These are phyloP conservation scores for Junco hyemalis DNA, from an alignment of 2,113 vertebrate species.

Conservation along the genomic window DNA sequence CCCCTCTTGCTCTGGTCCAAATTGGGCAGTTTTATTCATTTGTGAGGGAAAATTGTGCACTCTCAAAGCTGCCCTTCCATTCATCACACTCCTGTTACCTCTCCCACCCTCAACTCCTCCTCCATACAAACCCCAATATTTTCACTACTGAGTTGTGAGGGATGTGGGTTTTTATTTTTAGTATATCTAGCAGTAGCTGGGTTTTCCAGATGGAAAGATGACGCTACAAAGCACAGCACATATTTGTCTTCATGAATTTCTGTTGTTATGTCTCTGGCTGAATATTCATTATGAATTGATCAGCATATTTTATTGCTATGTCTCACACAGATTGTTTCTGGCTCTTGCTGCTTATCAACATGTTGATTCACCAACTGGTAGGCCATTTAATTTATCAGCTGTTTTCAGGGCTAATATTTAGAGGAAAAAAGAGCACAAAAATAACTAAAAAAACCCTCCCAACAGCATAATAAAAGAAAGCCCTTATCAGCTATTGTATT, in stretches of 20 bases:
- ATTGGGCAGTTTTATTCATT: not conserved
- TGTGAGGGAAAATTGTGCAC: not conserved
- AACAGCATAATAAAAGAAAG: not conserved
- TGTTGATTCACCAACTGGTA: not conserved
- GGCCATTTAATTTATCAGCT: not conserved
- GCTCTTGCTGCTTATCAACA: not conserved
- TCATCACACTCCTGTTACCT: not conserved
- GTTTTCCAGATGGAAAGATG: slow-evolving; percentile 14
- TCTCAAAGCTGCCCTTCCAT: not conserved
- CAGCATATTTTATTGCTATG: not conserved
- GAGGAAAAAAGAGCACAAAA: not conserved
- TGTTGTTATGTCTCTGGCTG: not conserved
- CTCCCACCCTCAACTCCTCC: not conserved
- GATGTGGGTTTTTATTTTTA: not conserved
- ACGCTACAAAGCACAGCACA: not conserved
- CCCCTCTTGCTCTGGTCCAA: not conserved
- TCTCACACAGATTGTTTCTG: not conserved
- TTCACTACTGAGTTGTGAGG: not conserved
- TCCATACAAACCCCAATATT: not conserved
- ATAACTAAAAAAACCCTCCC: not conserved
- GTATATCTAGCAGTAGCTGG: not conserved
- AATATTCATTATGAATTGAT: slow-evolving; percentile 17
- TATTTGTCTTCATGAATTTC: not conserved
- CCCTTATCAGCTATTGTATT: not conserved
- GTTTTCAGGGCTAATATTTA: not conserved